Evolutionary conservation across 2,888 invertebrate species (phyloP).

Genomic region (Gordius sp.): DNA sequence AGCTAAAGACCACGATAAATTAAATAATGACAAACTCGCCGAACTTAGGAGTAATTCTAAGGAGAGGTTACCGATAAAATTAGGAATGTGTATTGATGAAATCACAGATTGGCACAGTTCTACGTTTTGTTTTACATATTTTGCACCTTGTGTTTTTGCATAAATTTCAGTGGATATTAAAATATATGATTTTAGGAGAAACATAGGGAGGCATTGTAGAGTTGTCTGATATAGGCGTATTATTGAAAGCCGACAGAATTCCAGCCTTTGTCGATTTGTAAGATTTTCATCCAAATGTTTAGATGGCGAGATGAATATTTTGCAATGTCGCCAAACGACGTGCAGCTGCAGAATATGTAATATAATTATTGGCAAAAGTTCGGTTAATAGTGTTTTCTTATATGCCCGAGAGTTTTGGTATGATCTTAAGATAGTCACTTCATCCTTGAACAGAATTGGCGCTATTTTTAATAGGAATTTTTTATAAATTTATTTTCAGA

Average conservation of each 20-base stretch:
- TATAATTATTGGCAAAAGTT: neutral
- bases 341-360: slow-evolving; percentile 2
- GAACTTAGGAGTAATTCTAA: neutral
- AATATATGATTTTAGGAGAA: neutral
- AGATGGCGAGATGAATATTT: too few relatives aligned
- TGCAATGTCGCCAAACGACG: neutral
- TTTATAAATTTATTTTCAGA: too few relatives aligned
- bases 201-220: neutral
- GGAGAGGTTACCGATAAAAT: neutral
- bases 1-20: neutral
- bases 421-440: too few relatives aligned
- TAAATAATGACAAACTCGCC: neutral
- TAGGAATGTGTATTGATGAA: neutral
- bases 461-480: too few relatives aligned
- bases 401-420: too few relatives aligned
- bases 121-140: too few relatives aligned
- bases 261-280: neutral
- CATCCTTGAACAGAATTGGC: too few relatives aligned
- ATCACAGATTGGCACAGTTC: too few relatives aligned
- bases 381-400: too few relatives aligned
- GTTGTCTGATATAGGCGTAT: neutral
- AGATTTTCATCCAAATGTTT: neutral
- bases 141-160: too few relatives aligned
- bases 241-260: slow-evolving; percentile 1
- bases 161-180: too few relatives aligned